Percentiles rank a stretch among this genome's conserved stretches.
phyloP scores from a whole-genome alignment of 1,140 invertebrate genomes.

The Bombus pyrosoma region DNA sequence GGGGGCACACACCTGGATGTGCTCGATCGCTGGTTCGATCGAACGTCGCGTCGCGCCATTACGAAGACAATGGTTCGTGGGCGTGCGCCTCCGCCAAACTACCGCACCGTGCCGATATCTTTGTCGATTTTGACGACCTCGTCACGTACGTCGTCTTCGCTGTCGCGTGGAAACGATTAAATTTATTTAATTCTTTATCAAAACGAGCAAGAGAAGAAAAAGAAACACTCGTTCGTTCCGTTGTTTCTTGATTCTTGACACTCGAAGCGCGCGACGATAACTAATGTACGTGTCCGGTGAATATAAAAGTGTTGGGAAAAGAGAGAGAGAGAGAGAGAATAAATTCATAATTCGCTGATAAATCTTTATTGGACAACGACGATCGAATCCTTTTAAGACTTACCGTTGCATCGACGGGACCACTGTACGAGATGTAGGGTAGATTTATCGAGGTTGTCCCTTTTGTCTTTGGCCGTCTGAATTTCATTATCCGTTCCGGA shows the following conservation, averaged over 20 bases:
- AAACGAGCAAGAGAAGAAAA: too few relatives aligned
- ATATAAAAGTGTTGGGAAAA: too few relatives aligned
- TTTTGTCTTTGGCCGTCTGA: background rate
- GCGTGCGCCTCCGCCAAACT: constrained; percentile 60
- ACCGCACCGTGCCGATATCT: constrained; percentile 17
- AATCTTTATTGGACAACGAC: constrained; percentile 21
- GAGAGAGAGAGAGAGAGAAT: constrained; percentile 4
- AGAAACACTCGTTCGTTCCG: too few relatives aligned
- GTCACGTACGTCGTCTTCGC: background rate
- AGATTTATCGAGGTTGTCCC: background rate
- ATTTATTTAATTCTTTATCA: too few relatives aligned
- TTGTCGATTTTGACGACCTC: constrained; percentile 69
- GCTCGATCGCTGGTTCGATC: constrained; percentile 15
- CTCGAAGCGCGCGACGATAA: too few relatives aligned
- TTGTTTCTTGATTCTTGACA: too few relatives aligned
- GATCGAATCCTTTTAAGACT: constrained; percentile 23
- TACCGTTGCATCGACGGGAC: background rate
- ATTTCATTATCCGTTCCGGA: background rate
- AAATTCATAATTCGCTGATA: background rate
- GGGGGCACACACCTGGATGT: constrained; percentile 39
- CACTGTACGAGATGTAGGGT: background rate
- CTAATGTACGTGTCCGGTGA: too few relatives aligned
- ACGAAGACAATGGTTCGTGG: constrained; percentile 72
- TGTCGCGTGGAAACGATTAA: background rate
- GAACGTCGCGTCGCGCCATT: constrained; percentile 18